Evolutionary conservation across 2,113 vertebrate species (phyloP), one percentile per base, ranked within the genome.

Genomic region (Saguinus midas): DNA sequence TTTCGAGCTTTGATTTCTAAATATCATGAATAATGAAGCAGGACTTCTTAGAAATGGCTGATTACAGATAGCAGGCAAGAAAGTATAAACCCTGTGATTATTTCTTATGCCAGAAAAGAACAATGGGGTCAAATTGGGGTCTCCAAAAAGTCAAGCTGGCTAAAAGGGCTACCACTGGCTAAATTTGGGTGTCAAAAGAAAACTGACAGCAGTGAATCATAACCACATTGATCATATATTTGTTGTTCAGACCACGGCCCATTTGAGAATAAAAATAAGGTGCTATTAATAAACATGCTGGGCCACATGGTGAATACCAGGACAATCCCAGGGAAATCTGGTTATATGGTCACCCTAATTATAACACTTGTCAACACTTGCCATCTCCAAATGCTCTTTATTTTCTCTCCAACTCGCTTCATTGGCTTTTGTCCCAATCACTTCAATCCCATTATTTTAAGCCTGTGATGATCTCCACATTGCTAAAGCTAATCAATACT

Each of bases 101-200:
- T 90, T 45, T 93, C 75, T 90, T 87, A 86, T 16, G 13, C 48
- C 50, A 79, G 16, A 87, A 93, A 95, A 91, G 21, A 25, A 95
- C 32, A 86, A 68, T 35, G 16, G 40, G 35, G 43, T 91, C 52
- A 52, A 68, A 79, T 52, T 79, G 29, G 1, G 21, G 3, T 55
- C 55, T 85, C n/a, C 58, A 75, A 90, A 88, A 76, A 81, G n/a
- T 55, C 64, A 85, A 8, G 5, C 20, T 88, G 55, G 48, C 55
- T 85, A 81, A 76, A 70, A 84, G 55, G 18, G 70, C 32, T 83
- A 70, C 13, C 10, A 48, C 3, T 57, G 37, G 58, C 29, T 23
- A 91, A 82, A 87, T 84, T 48, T 94, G 43, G 27, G 81, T 75
- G 23, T 93, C 18, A 93, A 80, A 58, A 82, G 48, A 45, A n/a